Evolutionary conservation across 2,113 vertebrate genomes (phyloP).

Genomic region (Protobothrops mucrosquamatus): DNA sequence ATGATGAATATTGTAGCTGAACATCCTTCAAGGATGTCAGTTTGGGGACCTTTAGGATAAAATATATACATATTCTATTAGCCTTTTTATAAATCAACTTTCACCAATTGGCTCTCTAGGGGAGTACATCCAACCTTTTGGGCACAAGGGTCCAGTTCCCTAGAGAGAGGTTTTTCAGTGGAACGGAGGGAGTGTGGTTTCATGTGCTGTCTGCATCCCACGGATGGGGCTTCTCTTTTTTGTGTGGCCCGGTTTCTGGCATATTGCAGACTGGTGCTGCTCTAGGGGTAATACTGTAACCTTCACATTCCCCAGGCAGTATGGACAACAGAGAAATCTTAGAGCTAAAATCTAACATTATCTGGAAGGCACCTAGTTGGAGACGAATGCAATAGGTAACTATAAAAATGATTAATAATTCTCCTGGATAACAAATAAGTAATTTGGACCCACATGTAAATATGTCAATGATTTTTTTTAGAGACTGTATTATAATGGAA

Average conservation of each 20-base stretch:
- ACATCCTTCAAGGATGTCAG: background rate
- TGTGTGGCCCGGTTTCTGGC: background rate
- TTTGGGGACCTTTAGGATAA: background rate
- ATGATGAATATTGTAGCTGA: background rate
- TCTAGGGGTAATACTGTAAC: background rate
- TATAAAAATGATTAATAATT: background rate
- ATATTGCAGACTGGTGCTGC: background rate
- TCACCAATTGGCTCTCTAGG: background rate
- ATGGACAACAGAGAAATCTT: background rate
- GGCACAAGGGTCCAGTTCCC: background rate
- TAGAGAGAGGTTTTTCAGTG: background rate
- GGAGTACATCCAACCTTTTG: too few relatives aligned
- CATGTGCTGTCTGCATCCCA: background rate
- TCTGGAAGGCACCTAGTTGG: background rate
- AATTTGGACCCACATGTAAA: background rate
- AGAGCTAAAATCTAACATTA: background rate
- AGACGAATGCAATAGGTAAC: background rate
- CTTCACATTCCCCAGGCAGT: background rate
- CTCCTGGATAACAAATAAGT: background rate
- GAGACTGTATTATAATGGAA: background rate
- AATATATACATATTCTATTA: background rate
- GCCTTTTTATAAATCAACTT: background rate
- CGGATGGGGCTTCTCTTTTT: background rate
- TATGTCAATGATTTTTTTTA: background rate
- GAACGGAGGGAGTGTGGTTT: background rate